Percentiles rank a stretch among this genome's conserved stretches.
phyloP scores from a whole-genome alignment of 2,888 invertebrate species.

The Minunthozetes semirufus region DNA sequence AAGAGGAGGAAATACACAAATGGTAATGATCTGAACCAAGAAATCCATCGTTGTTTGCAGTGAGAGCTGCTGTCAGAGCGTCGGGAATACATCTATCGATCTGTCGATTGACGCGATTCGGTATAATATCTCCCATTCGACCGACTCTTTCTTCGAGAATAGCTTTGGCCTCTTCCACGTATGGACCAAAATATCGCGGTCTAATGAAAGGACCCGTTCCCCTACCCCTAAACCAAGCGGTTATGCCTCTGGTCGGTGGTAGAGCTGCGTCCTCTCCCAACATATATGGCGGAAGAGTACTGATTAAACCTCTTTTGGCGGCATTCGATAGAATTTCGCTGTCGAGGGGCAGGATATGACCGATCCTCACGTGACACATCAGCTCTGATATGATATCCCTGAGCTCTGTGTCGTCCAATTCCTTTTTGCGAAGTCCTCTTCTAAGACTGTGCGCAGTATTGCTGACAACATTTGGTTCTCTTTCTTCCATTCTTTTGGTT shows the following conservation, averaged over 20 bases:
- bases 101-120: conserved; percentile 18
- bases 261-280: conserved; percentile 60
- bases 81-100: conserved; percentile 65
- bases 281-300: conserved; percentile 76
- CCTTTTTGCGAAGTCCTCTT: conserved; percentile 72
- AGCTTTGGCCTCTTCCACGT: conserved; percentile 81
- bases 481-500: conserved; percentile 71
- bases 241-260: conserved; percentile 37
- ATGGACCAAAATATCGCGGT: conserved; percentile 86
- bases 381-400: conserved; percentile 76
- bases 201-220: conserved; percentile 47
- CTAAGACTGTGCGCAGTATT: conserved; percentile 88
- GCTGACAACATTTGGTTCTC: conserved; percentile 83
- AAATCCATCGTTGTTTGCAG: not conserved
- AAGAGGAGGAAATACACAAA: conserved; percentile 32
- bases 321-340: conserved; percentile 61
- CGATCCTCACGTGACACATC: conserved; percentile 73
- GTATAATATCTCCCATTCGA: conserved; percentile 24
- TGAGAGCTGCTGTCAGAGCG: conserved; percentile 56
- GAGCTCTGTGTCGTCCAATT: conserved; percentile 73
- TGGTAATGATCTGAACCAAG: conserved; percentile 34
- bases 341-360: conserved; percentile 79
- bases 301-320: conserved; percentile 66
- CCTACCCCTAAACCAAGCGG: conserved; percentile 42
- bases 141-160: conserved; percentile 38